A percentile compares a stretch with the other conserved stretches of the same genome.
These are phyloP conservation scores for Labeo calbasu DNA, from an alignment of 2,797 vertebrate species.

Conservation along the genomic window DNA sequence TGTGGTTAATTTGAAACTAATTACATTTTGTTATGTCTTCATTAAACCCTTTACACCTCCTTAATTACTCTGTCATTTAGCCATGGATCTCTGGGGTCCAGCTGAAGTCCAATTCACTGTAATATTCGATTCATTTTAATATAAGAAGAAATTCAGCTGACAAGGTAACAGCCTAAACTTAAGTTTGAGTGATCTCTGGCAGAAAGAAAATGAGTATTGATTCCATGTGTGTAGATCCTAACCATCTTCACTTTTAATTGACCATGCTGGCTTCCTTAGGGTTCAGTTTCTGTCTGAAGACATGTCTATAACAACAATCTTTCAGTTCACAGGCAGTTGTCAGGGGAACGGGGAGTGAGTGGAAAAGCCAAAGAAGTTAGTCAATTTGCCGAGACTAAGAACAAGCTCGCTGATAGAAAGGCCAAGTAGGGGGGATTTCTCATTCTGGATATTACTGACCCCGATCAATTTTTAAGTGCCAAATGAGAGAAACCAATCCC, in stretches of 20 bases:
- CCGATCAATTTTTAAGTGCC: slow-evolving; percentile 34
- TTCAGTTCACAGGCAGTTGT: slow-evolving; percentile 38
- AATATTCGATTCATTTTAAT: slow-evolving; percentile 17
- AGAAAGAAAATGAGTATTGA: slow-evolving; percentile 48
- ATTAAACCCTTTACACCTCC: slow-evolving; percentile 35
- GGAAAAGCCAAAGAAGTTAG: slow-evolving; percentile 22
- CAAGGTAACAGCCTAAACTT: not conserved
- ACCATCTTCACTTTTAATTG: slow-evolving; percentile 27
- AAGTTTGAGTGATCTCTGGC: slow-evolving; percentile 34
- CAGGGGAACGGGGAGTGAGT: slow-evolving; percentile 13
- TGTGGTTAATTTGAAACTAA: slow-evolving; percentile 46
- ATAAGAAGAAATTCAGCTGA: not conserved
- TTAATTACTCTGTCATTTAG: slow-evolving; percentile 39
- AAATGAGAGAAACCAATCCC: slow-evolving; percentile 38
- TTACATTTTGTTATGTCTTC: slow-evolving; percentile 41
- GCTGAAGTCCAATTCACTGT: slow-evolving; percentile 13
- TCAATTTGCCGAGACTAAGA: slow-evolving; percentile 21
- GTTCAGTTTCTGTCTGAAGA: slow-evolving; percentile 26
- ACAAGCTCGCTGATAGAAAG: slow-evolving; percentile 27
- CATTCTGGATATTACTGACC: slow-evolving; percentile 50
- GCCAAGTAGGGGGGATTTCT: slow-evolving; percentile 31
- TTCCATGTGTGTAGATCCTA: slow-evolving; percentile 19
- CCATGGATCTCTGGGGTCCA: slow-evolving; percentile 20
- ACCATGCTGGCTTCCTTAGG: not conserved
- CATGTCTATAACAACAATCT: slow-evolving; percentile 38